Percentiles rank a stretch among this genome's conserved stretches.
Evolutionary conservation across 1,140 invertebrate species (phyloP).

Genomic region (Plutomurus gul): DNA sequence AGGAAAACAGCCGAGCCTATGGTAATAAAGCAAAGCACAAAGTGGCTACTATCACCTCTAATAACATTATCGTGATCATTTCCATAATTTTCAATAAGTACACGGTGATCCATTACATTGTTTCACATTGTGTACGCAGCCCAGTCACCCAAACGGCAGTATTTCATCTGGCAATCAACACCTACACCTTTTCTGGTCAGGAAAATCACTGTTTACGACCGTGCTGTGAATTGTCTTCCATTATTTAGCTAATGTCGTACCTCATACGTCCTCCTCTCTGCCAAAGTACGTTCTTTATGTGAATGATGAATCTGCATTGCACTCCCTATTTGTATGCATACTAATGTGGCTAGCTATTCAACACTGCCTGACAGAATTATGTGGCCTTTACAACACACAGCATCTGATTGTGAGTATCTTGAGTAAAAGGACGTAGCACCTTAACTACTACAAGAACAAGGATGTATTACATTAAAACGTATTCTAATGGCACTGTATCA

Average conservation of each 20-base stretch:
- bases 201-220: background rate
- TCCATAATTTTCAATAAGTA: conserved; percentile 11
- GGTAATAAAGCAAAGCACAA: background rate
- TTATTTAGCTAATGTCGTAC: conserved; percentile 13
- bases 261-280: background rate
- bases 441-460: too few species aligned
- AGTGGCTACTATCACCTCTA: background rate
- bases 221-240: background rate
- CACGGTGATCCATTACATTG: background rate
- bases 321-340: background rate
- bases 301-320: background rate
- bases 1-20: background rate
- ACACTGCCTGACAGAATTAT: too few species aligned
- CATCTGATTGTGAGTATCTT: too few species aligned
- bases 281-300: background rate
- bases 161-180: background rate
- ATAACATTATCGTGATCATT: conserved; percentile 10
- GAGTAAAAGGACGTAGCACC: too few species aligned
- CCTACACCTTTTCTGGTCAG: background rate
- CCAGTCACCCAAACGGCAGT: background rate
- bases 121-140: background rate
- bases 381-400: too few species aligned
- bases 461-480: too few species aligned
- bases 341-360: background rate
- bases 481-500: too few species aligned